A percentile compares a stretch with the other conserved stretches of the same genome.
Conservation (phyloP, 2,888 invertebrate genomes). For the Morpho deidamia region DNA sequence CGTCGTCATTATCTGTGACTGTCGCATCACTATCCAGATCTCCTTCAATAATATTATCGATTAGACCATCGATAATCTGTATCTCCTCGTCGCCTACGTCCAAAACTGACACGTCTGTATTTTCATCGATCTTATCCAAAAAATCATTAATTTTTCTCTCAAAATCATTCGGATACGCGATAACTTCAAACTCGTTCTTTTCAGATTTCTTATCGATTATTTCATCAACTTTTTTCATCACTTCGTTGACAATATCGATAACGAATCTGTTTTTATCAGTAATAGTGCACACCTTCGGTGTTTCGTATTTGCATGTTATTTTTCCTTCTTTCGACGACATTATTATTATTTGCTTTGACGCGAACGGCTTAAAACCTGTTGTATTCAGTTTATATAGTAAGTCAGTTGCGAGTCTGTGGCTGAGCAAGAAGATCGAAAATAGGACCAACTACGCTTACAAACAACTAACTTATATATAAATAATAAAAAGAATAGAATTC, state of each 20-base stretch:
- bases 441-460: too few relatives aligned
- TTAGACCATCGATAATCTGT: constrained; percentile 35
- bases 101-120: constrained; percentile 32
- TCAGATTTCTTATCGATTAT: constrained; percentile 28
- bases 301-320: constrained; percentile 41
- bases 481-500: too few relatives aligned
- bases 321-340: constrained; percentile 48
- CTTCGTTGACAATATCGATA: constrained; percentile 43
- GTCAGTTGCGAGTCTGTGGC: too few relatives aligned
- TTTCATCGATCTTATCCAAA: constrained; percentile 53
- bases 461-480: too few relatives aligned
- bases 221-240: constrained; percentile 51
- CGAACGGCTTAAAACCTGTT: constrained; percentile 64
- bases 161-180: constrained; percentile 36
- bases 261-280: constrained; percentile 32
- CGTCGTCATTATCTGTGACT: constrained; percentile 36
- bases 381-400: background rate
- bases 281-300: constrained; percentile 18
- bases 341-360: constrained; percentile 57
- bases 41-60: constrained; percentile 30
- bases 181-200: constrained; percentile 50
- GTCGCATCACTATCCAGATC: constrained; percentile 38
- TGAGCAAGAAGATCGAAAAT: too few relatives aligned
- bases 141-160: constrained; percentile 37
- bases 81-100: constrained; percentile 34